A percentile compares a stretch with the other conserved stretches of the same genome.
These are phyloP conservation scores for Oryctolagus cuniculus DNA, from an alignment of 2,113 vertebrate genomes.

Conservation along the genomic window mOryCun1.1 NC_091437.1:50852501-50853000, in stretches of 20 bases:
- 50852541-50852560: neutral
- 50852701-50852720: constrained; percentile 19
- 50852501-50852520: neutral
- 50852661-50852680: neutral
- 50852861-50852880: too few species aligned
- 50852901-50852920: too few species aligned
- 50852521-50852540: neutral
- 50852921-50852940: too few species aligned
- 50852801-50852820: too few species aligned
- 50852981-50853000: too few species aligned
- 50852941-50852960: too few species aligned
- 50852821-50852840: too few species aligned
- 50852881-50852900: too few species aligned
- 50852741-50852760: neutral
- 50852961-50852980: too few species aligned
- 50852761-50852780: too few species aligned
- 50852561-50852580: neutral
- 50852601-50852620: neutral
- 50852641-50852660: neutral
- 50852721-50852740: neutral
- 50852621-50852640: neutral
- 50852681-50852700: constrained; percentile 42
- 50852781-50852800: too few species aligned
- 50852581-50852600: neutral
- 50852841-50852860: too few species aligned